These are phyloP conservation scores for Cremastinae sp. DNA, from an alignment of 2,888 invertebrate species.

Conservation along the genomic window DNA sequence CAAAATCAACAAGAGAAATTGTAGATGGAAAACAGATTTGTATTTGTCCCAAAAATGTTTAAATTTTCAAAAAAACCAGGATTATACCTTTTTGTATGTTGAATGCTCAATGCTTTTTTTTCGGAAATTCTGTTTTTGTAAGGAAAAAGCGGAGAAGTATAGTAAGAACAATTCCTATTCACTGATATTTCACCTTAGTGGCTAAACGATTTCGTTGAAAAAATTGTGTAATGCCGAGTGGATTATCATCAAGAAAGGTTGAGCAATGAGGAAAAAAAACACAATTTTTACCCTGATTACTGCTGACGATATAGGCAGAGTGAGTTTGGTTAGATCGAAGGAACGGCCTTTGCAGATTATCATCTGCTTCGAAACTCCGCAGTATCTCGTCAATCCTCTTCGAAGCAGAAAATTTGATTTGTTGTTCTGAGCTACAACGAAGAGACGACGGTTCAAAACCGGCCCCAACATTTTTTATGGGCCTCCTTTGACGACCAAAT, in stretches of 20 bases:
- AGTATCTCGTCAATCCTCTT: slow-evolving; percentile 50
- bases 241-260: neutral
- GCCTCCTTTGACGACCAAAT: slow-evolving; percentile 22
- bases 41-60: too few species aligned
- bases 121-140: too few species aligned
- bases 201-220: neutral
- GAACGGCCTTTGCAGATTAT: slow-evolving; percentile 59
- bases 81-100: too few species aligned
- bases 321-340: slow-evolving; percentile 54
- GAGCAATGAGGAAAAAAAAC: slow-evolving; percentile 26
- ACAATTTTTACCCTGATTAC: slow-evolving; percentile 60
- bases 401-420: slow-evolving; percentile 60
- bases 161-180: neutral
- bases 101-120: too few species aligned
- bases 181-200: neutral
- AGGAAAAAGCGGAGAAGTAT: neutral
- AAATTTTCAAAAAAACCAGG: too few species aligned
- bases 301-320: slow-evolving; percentile 44
- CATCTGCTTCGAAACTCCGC: slow-evolving; percentile 52
- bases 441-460: slow-evolving; percentile 63
- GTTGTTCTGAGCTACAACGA: slow-evolving; percentile 54
- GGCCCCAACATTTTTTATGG: slow-evolving; percentile 66
- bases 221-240: neutral
- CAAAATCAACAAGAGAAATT: too few species aligned
- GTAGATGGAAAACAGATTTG: too few species aligned